A percentile compares a stretch with the other conserved stretches of the same genome.
phyloP scores from a whole-genome alignment of 2,113 vertebrate species.

The Hystrix cristata region DNA sequence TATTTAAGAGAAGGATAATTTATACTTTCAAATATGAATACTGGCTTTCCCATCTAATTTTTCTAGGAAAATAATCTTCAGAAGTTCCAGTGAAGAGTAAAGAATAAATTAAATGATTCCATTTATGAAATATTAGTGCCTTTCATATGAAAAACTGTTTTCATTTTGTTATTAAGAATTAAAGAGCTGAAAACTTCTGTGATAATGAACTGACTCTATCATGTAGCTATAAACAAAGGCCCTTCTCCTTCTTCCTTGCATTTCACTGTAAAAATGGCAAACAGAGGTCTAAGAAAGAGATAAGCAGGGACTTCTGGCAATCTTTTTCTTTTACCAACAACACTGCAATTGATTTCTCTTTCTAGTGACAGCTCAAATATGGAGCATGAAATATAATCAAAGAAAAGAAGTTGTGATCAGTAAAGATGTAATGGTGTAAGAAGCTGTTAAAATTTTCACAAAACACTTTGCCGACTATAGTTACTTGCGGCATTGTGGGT shows the following conservation, averaged over 20 bases:
- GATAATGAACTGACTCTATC: not conserved
- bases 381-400: not conserved
- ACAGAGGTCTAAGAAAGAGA: not conserved
- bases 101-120: not conserved
- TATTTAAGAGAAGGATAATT: not conserved
- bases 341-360: not conserved
- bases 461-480: not conserved
- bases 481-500: not conserved
- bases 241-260: not conserved
- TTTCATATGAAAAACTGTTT: not conserved
- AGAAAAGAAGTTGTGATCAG: not conserved
- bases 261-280: not conserved
- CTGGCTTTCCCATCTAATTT: not conserved
- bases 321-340: not conserved
- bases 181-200: not conserved
- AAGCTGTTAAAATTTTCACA: not conserved
- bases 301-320: not conserved
- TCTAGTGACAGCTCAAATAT: not conserved
- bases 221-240: not conserved
- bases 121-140: not conserved
- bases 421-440: not conserved
- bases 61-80: conserved; percentile 2
- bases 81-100: not conserved
- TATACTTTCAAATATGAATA: not conserved
- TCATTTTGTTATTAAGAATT: not conserved